A percentile compares a stretch with the other conserved stretches of the same genome.
phyloP scores from a whole-genome alignment of 23 tunicate species.

The Phallusia fumigata region DNA sequence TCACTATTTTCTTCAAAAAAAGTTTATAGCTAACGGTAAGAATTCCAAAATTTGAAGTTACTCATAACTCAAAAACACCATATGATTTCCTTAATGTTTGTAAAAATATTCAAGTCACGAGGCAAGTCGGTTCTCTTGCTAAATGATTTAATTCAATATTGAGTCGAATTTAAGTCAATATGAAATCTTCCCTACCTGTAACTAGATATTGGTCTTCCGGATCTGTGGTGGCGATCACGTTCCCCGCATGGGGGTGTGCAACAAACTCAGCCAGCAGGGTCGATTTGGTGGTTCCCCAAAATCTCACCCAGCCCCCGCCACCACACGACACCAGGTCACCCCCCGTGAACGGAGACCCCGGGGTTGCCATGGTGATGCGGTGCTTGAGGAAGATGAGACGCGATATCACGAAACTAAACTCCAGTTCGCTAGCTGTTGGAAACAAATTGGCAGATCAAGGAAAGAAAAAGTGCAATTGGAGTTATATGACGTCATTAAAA shows the following conservation, averaged over 20 bases:
- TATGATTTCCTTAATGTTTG: too few relatives aligned
- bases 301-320: conserved; percentile 90
- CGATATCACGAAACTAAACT: conserved; percentile 86
- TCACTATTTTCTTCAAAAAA: too few relatives aligned
- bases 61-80: too few relatives aligned
- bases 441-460: not conserved
- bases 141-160: too few relatives aligned
- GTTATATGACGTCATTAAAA: too few relatives aligned
- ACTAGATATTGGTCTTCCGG: conserved; percentile 61
- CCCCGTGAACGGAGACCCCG: conserved; percentile 43
- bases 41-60: too few relatives aligned
- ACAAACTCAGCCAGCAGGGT: conserved; percentile 64
- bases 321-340: conserved; percentile 89
- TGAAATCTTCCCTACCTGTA: conserved; percentile 66
- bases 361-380: conserved; percentile 34
- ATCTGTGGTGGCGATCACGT: conserved; percentile 66
- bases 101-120: too few relatives aligned
- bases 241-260: conserved; percentile 84
- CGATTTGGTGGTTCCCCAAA: conserved; percentile 57
- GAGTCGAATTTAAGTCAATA: too few relatives aligned
- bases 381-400: conserved; percentile 67
- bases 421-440: conserved; percentile 71
- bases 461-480: too few relatives aligned
- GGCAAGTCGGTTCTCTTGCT: too few relatives aligned
- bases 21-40: too few relatives aligned